Evolutionary conservation across 2,113 vertebrate genomes (phyloP).

Genomic region (Oceanites oceanicus): DNA sequence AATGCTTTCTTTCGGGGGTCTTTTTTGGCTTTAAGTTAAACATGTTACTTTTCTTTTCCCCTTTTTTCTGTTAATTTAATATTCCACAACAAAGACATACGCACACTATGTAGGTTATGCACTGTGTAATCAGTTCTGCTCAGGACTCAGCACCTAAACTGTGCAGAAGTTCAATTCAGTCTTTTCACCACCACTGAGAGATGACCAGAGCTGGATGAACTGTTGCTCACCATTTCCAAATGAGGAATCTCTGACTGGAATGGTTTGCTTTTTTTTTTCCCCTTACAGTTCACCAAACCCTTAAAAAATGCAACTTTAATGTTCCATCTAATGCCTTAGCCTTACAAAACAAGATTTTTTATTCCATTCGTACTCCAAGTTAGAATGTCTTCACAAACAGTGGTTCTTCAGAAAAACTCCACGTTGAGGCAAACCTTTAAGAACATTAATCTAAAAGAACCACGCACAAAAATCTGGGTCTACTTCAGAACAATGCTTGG

Average conservation of each 20-base stretch:
- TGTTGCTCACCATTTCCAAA: background rate
- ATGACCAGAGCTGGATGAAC: background rate
- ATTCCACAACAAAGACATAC: background rate
- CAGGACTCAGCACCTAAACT: background rate
- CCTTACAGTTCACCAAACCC: background rate
- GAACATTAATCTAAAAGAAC: background rate
- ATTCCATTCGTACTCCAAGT: background rate
- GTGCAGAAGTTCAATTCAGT: background rate
- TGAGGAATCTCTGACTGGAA: background rate
- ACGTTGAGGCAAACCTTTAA: background rate
- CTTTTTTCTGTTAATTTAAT: background rate
- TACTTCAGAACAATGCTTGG: background rate
- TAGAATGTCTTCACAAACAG: background rate
- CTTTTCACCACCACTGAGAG: background rate
- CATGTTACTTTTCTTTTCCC: background rate
- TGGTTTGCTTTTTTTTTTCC: background rate
- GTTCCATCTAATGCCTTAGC: background rate
- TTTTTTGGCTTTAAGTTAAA: background rate
- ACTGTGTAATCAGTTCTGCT: background rate
- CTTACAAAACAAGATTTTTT: background rate
- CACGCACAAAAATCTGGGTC: background rate
- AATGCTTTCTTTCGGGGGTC: background rate
- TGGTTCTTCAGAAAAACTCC: background rate
- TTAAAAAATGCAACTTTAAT: background rate
- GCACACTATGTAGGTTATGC: background rate